Conservation (phyloP, 2,888 invertebrate species). For the Thecophora atra region DNA sequence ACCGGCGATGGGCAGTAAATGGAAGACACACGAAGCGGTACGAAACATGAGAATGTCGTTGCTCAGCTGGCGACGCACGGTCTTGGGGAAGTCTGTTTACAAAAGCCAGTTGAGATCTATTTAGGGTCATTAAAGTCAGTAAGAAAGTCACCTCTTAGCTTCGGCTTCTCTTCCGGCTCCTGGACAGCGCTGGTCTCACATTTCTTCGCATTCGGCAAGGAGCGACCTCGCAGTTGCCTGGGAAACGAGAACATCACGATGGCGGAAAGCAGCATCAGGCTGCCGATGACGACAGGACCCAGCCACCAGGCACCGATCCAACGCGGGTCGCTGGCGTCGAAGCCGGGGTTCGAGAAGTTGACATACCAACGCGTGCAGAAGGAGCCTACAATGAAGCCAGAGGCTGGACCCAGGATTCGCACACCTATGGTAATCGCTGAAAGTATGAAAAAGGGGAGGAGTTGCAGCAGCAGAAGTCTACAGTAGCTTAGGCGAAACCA, state of each 20-base stretch:
- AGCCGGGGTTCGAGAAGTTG: slow-evolving; percentile 80
- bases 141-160: slow-evolving; percentile 70
- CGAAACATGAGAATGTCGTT: slow-evolving; percentile 93
- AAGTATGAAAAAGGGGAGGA: neutral
- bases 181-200: slow-evolving; percentile 44
- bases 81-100: slow-evolving; percentile 77
- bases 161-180: slow-evolving; percentile 68
- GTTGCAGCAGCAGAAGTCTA: neutral
- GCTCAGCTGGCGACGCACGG: slow-evolving; percentile 81
- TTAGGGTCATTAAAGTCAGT: neutral
- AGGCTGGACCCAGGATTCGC: slow-evolving; percentile 87
- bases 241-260: slow-evolving; percentile 93
- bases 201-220: slow-evolving; percentile 36
- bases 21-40: slow-evolving; percentile 89
- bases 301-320: slow-evolving; percentile 99
- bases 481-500: slow-evolving; percentile 39
- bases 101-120: neutral
- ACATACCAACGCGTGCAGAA: slow-evolving; percentile 89
- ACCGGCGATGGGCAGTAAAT: slow-evolving; percentile 90
- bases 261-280: slow-evolving; percentile 83
- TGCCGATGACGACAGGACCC: slow-evolving; percentile 83
- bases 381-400: slow-evolving; percentile 90
- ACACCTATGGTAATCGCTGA: slow-evolving; percentile 92
- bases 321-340: slow-evolving; percentile 81
- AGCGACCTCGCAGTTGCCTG: slow-evolving; percentile 73